phyloP scores from a whole-genome alignment of 2,888 invertebrate species.

The Chrysolina oricalcia region DNA sequence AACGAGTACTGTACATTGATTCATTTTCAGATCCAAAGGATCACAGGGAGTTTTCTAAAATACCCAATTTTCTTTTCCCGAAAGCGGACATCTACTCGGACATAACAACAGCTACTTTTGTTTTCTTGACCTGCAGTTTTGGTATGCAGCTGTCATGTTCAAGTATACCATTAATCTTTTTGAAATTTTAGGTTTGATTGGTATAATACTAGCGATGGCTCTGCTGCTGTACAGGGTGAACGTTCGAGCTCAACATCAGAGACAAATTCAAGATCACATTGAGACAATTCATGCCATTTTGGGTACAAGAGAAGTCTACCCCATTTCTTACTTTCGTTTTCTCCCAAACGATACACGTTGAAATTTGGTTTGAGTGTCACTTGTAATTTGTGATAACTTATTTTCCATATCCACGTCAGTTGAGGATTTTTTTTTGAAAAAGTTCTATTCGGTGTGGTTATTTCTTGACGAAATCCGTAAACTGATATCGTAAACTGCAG shows the following conservation, averaged over 20 bases:
- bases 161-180: neutral
- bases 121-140: slow-evolving; percentile 78
- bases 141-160: slow-evolving; percentile 64
- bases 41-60: slow-evolving; percentile 78
- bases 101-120: slow-evolving; percentile 78
- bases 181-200: slow-evolving; percentile 72
- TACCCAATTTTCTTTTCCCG: slow-evolving; percentile 83
- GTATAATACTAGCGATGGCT: slow-evolving; percentile 78
- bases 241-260: slow-evolving; percentile 76
- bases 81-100: slow-evolving; percentile 80
- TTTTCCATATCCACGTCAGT: too few relatives aligned
- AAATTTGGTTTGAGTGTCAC: too few relatives aligned
- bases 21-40: slow-evolving; percentile 74
- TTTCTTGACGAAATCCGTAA: too few relatives aligned
- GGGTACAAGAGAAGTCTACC: slow-evolving; percentile 68
- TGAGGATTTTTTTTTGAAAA: too few relatives aligned
- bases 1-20: too few relatives aligned
- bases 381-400: too few relatives aligned
- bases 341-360: too few relatives aligned
- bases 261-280: slow-evolving; percentile 79
- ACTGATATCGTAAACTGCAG: too few relatives aligned
- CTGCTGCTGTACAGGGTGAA: slow-evolving; percentile 79
- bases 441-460: too few relatives aligned
- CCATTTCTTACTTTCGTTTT: too few relatives aligned
- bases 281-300: slow-evolving; percentile 81